Conservation (phyloP, 2,113 vertebrate species). For the Pleuronectes platessa region DNA sequence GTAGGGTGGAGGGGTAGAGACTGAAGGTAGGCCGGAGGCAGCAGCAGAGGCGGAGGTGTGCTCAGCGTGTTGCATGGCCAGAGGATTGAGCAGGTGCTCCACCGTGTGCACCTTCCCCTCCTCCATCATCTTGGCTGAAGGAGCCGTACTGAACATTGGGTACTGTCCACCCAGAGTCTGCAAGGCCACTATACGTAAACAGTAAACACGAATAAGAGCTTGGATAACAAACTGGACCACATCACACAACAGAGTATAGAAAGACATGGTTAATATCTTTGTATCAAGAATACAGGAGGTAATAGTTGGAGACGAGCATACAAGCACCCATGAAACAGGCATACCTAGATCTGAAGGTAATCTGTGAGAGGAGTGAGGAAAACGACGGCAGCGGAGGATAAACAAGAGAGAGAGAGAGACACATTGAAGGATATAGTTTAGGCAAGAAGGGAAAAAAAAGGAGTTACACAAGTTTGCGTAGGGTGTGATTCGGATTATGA, state of each 20-base stretch:
- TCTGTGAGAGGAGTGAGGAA: neutral
- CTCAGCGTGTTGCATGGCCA: conserved; percentile 90
- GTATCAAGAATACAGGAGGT: neutral
- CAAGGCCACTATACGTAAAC: conserved; percentile 87
- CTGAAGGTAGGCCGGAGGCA: conserved; percentile 85
- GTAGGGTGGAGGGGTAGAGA: conserved; percentile 95
- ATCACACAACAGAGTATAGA: neutral
- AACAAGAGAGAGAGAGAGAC: neutral
- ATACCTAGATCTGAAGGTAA: conserved; percentile 10
- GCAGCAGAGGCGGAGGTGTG: conserved; percentile 78
- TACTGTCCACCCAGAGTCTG: conserved; percentile 91
- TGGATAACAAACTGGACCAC: conserved; percentile 32
- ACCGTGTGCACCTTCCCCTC: conserved; percentile 94
- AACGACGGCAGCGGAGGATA: neutral
- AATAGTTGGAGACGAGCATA: conserved; percentile 3
- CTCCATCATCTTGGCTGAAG: conserved; percentile 91
- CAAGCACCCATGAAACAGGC: conserved; percentile 44
- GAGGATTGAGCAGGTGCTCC: conserved; percentile 95
- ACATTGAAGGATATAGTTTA: conserved; percentile 29
- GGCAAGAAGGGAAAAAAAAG: conserved; percentile 26
- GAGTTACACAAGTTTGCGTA: conserved; percentile 65
- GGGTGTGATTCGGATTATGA: conserved; percentile 79
- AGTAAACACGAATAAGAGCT: conserved; percentile 46
- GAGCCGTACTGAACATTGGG: conserved; percentile 90
- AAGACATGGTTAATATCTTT: conserved; percentile 7